phyloP scores from a whole-genome alignment of 2,113 vertebrate genomes.

The Crotalus viridis region DNA sequence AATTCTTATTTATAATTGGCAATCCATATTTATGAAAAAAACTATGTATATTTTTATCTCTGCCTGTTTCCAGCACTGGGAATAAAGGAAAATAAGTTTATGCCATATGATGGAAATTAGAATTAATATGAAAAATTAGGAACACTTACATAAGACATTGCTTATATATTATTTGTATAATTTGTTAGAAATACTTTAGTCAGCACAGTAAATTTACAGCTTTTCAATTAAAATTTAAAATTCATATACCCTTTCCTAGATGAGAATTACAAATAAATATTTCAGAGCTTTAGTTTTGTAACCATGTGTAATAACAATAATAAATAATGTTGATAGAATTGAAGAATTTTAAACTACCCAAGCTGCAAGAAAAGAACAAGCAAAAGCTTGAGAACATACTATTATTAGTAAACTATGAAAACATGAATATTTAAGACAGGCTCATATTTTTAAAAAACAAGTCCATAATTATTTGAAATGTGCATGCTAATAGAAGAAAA shows the following conservation, averaged over 20 bases:
- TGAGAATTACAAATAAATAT: not conserved
- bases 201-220: not conserved
- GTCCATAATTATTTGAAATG: not conserved
- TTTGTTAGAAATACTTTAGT: not conserved
- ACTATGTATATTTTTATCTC: no score
- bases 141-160: not conserved
- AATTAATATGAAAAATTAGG: not conserved
- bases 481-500: not conserved
- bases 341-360: constrained; percentile 39
- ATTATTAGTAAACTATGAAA: constrained; percentile 41
- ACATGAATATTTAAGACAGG: constrained; percentile 42
- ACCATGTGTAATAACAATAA: not conserved
- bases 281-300: not conserved
- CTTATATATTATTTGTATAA: not conserved
- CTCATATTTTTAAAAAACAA: constrained; percentile 57
- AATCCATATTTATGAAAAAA: not conserved
- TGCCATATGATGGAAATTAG: not conserved
- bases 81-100: not conserved
- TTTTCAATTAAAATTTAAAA: not conserved
- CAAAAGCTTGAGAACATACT: constrained; percentile 36
- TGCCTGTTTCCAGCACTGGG: not conserved
- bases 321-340: constrained; percentile 15
- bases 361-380: constrained; percentile 27
- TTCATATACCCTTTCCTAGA: not conserved
- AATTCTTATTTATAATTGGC: not conserved